A percentile compares a stretch with the other conserved stretches of the same genome.
Evolutionary conservation across 2,113 vertebrate species (phyloP).

Genomic region (Muscicapa adusta): DNA sequence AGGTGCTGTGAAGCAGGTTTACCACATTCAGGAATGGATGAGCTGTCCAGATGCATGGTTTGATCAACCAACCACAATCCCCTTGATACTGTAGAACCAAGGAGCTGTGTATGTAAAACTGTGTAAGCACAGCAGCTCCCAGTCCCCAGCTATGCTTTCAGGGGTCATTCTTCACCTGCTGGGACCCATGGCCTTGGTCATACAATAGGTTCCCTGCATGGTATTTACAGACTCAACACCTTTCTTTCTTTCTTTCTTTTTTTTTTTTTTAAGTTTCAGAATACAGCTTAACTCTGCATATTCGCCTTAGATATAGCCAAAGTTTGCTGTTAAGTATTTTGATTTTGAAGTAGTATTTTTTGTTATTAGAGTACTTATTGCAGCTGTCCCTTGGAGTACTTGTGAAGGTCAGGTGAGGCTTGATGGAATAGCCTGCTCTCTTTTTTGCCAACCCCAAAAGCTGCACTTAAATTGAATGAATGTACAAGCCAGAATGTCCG

Average conservation of each 20-base stretch:
- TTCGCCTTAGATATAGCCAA: not conserved
- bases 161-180: not conserved
- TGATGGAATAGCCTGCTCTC: not conserved
- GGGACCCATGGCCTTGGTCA: not conserved
- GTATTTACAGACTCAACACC: not conserved
- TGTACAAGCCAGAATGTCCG: not conserved
- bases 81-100: not conserved
- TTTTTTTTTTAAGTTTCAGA: not conserved
- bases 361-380: not conserved
- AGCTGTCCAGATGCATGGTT: not conserved
- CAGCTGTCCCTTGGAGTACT: not conserved
- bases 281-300: not conserved
- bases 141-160: not conserved
- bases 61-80: not conserved
- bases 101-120: not conserved
- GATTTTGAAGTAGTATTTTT: not conserved
- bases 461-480: not conserved
- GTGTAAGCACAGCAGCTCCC: not conserved
- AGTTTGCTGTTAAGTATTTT: not conserved
- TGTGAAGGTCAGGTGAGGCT: not conserved
- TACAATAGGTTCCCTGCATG: not conserved
- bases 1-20: not conserved
- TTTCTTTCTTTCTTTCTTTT: too few relatives aligned
- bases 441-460: not conserved
- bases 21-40: not conserved